A percentile compares a stretch with the other conserved stretches of the same genome.
These are phyloP conservation scores for Dasypus novemcinctus DNA, from an alignment of 2,113 vertebrate species.

Conservation along the genomic window DNA sequence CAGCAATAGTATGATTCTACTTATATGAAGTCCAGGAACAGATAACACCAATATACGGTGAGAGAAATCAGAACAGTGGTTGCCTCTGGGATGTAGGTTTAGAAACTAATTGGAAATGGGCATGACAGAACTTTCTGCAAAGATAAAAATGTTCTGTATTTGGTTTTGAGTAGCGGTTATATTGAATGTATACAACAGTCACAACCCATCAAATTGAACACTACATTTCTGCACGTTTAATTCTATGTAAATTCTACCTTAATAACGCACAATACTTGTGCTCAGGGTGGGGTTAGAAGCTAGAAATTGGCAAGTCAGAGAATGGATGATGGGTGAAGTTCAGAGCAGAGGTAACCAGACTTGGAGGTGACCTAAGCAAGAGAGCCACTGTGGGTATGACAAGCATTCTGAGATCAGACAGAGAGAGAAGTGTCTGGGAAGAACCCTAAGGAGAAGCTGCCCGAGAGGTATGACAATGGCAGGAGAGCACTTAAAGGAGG, in stretches of 20 bases:
- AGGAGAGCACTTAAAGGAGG: not conserved
- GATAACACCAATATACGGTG: not conserved
- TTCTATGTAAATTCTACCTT: not conserved
- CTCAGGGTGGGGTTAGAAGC: not conserved
- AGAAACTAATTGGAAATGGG: not conserved
- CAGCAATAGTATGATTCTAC: not conserved
- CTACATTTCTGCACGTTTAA: not conserved
- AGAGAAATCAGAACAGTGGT: not conserved
- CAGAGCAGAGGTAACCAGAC: not conserved
- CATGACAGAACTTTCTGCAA: not conserved
- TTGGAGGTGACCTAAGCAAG: not conserved
- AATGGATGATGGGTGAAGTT: not conserved
- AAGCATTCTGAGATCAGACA: not conserved
- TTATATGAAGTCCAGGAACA: not conserved
- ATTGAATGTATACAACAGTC: not conserved
- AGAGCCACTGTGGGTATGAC: not conserved
- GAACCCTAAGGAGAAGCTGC: not conserved
- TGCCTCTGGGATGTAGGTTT: not conserved
- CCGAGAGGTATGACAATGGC: not conserved
- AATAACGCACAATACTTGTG: not conserved
- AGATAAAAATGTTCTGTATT: not conserved
- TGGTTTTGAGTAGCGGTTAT: not conserved
- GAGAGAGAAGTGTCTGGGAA: not conserved
- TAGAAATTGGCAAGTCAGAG: not conserved
- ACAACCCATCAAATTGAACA: not conserved